Evolutionary conservation across 2,113 vertebrate species (phyloP).

Genomic region (Bolborhynchus lineola): DNA sequence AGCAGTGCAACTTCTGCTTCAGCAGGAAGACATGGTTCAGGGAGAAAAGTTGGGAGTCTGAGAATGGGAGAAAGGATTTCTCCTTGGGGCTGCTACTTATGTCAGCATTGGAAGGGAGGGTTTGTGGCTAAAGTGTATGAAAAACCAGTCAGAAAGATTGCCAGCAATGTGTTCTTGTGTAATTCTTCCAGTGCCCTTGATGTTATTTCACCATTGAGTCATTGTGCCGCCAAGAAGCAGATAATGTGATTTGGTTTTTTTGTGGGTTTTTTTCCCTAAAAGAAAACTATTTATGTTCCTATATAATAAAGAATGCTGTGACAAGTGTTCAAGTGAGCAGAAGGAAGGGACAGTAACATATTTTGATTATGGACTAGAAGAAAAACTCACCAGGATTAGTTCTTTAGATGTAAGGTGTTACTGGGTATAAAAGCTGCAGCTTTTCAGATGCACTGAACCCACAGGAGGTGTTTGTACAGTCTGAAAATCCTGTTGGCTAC

Average conservation of each 20-base stretch:
- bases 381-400: background rate
- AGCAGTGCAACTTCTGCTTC: background rate
- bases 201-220: background rate
- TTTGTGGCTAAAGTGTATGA: background rate
- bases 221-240: background rate
- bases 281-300: background rate
- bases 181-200: background rate
- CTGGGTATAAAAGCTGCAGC: background rate
- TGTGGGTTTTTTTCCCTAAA: rapidly evolving
- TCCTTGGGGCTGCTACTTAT: background rate
- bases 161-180: background rate
- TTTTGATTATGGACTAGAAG: background rate
- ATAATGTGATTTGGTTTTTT: background rate
- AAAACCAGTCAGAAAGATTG: background rate
- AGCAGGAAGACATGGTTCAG: background rate
- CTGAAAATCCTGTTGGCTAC: background rate
- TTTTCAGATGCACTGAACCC: background rate
- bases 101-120: background rate
- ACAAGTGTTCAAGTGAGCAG: background rate
- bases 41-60: background rate
- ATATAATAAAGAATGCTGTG: background rate
- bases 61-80: background rate
- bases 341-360: background rate
- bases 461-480: background rate
- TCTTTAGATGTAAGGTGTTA: background rate